Base-by-base conservation (phyloP, 1,140 invertebrate genomes). In the Nylanderia fulva region DNA sequence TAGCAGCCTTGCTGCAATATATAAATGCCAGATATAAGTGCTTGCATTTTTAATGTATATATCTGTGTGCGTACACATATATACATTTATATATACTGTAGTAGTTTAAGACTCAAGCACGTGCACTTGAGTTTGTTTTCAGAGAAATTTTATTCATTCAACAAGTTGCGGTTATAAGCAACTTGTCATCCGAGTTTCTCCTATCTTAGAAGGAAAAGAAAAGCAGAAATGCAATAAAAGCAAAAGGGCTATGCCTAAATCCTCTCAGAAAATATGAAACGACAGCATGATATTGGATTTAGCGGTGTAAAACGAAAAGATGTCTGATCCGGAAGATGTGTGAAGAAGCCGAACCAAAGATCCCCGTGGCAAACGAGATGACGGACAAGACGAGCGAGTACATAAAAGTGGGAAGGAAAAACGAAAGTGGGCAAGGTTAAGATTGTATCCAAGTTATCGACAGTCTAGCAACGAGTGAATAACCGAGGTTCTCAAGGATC, bases 261-360 rank as follows among this genome's bases (percentile, higher is more conserved):
- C 58, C 58, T 72, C 42, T 75, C 27, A n/a, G 63, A 42, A 79
- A 71, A 61, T 29, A 74, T 48, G 66, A 83, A 76, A 58, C 75
- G 75, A 86, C 76, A 88, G 74, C 54, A 24, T 88, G 88, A 88
- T 88, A 90, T 90, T 89, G 87, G 88, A 88, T 89, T 88, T 86
- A 84, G 74, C 60, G 69, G 42, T 79, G 80, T 89, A 89, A 89
- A 88, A 89, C 80, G 86, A 89, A 86, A 71, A 80, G 60, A 48
- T n/a, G n/a, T n/a, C 69, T 52, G 61, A 66, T 56, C 33, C 39
- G 42, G 39, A 85, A 85, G 79, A 76, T 71, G 58, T 18, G 33
- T 39, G 64, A 60, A 84, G 71, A 71, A 88, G 56, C 27, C 84
- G 58, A 80, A 58, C 39, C 33, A 48, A 83, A 71, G 84, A 88